Evolutionary conservation across 2,888 invertebrate species (phyloP), one percentile per base, ranked within the genome.

Genomic region (Drosophila planitibia): DNA sequence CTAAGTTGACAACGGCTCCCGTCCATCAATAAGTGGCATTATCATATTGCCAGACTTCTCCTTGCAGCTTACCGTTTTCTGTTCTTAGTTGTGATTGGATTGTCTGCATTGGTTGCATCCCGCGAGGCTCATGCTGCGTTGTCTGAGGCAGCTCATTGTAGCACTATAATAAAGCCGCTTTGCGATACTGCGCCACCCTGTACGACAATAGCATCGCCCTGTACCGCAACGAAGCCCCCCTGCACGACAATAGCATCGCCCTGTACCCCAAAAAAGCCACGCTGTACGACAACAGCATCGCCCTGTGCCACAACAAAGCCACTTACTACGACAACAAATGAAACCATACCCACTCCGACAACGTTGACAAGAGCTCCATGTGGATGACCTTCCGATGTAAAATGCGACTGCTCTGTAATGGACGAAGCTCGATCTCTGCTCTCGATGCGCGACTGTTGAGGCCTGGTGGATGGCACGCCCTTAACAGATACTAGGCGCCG

Each of bases 401-500:
- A n/a, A n/a, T 41, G 54, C 22, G 37, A 41, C 25, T 35, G 55
- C n/a, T 10, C 10, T 10, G 10, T 10, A 4, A 9, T 5, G 30
- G 37, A 47, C 0, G 41, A 12, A 14, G 37, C n/a, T 9, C 22
- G 10, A 12, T 2, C 51, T n/a, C 19, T 76, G 49, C 5, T 53
- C 22, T 65, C 78, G 7, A 12, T 41, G 3, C 57, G 37, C 16
- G 79, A 70, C 19, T 83, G 85, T 53, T 70, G 51, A 9, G 70
- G 53, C 9, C 10, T 44, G 2, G 47, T 35, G 7, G 85, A 82
- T 14, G 88, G 82, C 9, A 68, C 69, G 5, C n/a, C 64, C 37
- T 30, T 79, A 0, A 41, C 76, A n/a, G 82, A 87, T 39, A n/a
- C 30, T 3, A 71, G 58, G 1, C 79, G 70, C 57, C 85, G 82